Conservation (phyloP, 2,797 vertebrate species). For the Betta splendens region DNA sequence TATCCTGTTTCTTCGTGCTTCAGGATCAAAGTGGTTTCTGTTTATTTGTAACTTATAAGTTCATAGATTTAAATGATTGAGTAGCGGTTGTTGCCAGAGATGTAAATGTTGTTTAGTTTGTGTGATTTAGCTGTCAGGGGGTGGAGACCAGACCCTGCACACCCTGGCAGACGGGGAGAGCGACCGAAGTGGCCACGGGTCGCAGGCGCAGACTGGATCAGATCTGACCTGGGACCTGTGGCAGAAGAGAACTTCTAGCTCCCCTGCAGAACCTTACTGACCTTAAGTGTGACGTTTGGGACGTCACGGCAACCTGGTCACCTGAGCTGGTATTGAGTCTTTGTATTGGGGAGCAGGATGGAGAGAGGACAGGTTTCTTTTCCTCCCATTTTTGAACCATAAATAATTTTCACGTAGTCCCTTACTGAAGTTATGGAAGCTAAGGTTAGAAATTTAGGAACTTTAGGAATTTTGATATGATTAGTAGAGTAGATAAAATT, state of each 20-base stretch:
- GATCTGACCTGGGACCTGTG: slow-evolving; percentile 28
- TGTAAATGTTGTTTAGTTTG: slow-evolving; percentile 55
- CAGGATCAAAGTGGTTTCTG: slow-evolving; percentile 58
- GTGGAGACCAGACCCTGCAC: slow-evolving; percentile 54
- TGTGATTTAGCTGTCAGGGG: slow-evolving; percentile 27
- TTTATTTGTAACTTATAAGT: slow-evolving; percentile 67
- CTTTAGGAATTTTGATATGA: neutral
- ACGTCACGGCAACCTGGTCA: slow-evolving; percentile 47
- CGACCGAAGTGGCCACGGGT: neutral
- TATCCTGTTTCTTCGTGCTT: slow-evolving; percentile 63
- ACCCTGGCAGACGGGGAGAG: slow-evolving; percentile 29
- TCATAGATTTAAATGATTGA: slow-evolving; percentile 57
- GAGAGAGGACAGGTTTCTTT: too few species aligned
- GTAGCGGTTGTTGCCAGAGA: slow-evolving; percentile 42
- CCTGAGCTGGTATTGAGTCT: slow-evolving; percentile 59
- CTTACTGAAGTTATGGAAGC: slow-evolving; percentile 5
- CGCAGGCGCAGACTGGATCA: neutral
- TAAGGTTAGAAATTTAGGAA: neutral
- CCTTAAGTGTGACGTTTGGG: slow-evolving; percentile 59
- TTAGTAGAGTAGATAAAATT: slow-evolving; percentile 13
- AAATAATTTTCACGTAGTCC: too few species aligned
- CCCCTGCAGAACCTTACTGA: slow-evolving; percentile 43
- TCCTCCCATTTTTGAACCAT: too few species aligned
- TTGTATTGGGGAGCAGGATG: slow-evolving; percentile 15
- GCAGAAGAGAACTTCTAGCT: slow-evolving; percentile 5